These are phyloP conservation scores for Himalopsyche phryganea DNA, from an alignment of 1,140 invertebrate species.

Conservation along the genomic window DNA sequence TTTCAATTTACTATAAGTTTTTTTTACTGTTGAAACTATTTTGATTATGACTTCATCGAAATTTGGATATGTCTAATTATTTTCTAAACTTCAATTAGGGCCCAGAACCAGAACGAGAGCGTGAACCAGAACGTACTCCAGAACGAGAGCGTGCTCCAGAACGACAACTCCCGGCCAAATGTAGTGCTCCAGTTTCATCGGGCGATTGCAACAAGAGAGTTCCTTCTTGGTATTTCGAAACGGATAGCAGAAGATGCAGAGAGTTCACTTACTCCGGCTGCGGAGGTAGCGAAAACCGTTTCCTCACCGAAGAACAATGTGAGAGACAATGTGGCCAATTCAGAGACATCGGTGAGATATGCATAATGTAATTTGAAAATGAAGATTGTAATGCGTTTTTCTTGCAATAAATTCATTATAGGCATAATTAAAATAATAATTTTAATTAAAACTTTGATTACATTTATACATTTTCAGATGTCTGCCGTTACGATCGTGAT, in stretches of 20 bases:
- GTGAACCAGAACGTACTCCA: no score
- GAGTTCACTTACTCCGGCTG: slow-evolving; percentile 68
- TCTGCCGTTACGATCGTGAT: slow-evolving; percentile 60
- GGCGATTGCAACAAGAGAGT: slow-evolving; percentile 68
- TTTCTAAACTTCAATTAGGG: no score
- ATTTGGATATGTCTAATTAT: no score
- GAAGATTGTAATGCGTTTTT: background rate
- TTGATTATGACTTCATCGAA: no score
- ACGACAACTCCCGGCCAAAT: slow-evolving; percentile 11
- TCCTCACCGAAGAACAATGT: slow-evolving; percentile 74
- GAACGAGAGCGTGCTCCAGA: background rate
- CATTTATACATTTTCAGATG: slow-evolving; percentile 46
- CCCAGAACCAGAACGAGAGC: no score
- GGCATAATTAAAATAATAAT: no score
- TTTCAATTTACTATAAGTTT: no score
- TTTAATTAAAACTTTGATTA: no score
- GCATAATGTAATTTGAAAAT: background rate
- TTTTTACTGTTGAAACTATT: no score
- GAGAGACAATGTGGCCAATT: slow-evolving; percentile 73
- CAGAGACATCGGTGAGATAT: slow-evolving; percentile 61
- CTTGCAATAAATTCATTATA: no score
- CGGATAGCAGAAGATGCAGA: slow-evolving; percentile 59
- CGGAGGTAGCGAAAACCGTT: slow-evolving; percentile 77
- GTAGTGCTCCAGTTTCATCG: slow-evolving; percentile 52
- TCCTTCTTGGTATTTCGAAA: slow-evolving; percentile 73